Percentiles rank a stretch among this genome's conserved stretches.
These are phyloP conservation scores for Ataeniobius toweri DNA, from an alignment of 2,797 vertebrate species.

Conservation along the genomic window DNA sequence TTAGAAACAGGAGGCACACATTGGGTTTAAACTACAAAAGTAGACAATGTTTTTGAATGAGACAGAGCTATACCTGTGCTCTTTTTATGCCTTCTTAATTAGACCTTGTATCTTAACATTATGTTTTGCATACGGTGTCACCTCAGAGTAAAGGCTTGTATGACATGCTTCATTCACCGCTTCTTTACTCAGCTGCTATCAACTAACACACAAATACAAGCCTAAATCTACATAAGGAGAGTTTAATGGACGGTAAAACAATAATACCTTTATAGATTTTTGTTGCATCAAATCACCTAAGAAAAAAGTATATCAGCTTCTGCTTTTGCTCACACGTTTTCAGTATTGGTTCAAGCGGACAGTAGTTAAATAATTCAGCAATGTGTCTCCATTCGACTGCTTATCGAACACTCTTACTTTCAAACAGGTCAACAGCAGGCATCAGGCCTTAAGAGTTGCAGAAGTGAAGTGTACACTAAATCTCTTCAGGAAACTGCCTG, in stretches of 20 bases:
- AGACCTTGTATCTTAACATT: conserved; percentile 13
- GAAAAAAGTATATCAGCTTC: conserved; percentile 9
- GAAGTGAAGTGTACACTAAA: conserved; percentile 36
- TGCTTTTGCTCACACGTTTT: conserved; percentile 7
- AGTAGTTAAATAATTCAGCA: conserved; percentile 61
- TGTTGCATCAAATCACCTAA: neutral
- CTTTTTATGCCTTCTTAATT: conserved; percentile 39
- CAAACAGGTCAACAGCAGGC: neutral
- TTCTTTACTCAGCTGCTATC: neutral
- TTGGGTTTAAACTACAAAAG: conserved; percentile 19
- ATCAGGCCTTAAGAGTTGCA: conserved; percentile 14
- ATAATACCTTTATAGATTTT: neutral
- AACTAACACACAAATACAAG: conserved; percentile 1
- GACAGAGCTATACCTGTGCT: neutral
- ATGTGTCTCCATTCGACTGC: conserved; percentile 27
- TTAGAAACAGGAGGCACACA: conserved; percentile 6
- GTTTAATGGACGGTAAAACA: neutral
- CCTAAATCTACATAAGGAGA: conserved; percentile 4
- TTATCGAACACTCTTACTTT: conserved; percentile 31
- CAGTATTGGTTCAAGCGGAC: conserved; percentile 41
- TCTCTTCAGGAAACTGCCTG: conserved; percentile 33
- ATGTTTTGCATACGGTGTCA: conserved; percentile 5
- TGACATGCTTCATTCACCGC: conserved; percentile 1
- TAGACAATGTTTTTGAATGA: neutral
- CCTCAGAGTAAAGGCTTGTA: neutral